Evolutionary conservation across 2,888 invertebrate genomes (phyloP).

Genomic region (Lasioglossum oenotherae): DNA sequence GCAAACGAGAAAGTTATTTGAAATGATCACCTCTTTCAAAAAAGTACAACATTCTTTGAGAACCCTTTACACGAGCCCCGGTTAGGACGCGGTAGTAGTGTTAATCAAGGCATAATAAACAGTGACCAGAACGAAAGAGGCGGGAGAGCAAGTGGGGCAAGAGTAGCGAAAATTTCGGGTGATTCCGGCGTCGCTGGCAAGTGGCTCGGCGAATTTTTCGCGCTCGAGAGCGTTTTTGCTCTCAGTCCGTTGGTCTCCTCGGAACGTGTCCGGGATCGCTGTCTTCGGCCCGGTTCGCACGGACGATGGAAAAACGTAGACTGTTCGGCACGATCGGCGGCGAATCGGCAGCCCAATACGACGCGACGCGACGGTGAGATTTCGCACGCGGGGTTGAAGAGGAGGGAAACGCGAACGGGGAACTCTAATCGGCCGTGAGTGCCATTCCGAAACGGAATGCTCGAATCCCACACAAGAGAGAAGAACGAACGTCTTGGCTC

Average conservation of each 20-base stretch:
- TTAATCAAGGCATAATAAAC: no score
- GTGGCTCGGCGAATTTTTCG: no score
- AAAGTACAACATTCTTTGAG: no score
- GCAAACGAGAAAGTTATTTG: no score
- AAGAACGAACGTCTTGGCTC: constrained; percentile 39
- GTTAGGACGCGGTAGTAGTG: no score
- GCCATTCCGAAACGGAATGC: constrained; percentile 42
- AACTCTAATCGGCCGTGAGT: constrained; percentile 64
- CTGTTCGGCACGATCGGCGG: constrained; percentile 7
- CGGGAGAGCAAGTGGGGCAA: no score
- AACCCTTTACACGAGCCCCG: no score
- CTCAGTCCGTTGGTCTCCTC: background rate
- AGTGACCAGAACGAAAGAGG: no score
- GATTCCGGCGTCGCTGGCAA: no score
- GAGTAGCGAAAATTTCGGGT: no score
- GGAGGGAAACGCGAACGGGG: constrained; percentile 15
- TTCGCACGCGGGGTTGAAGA: constrained; percentile 3
- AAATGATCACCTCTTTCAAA: no score
- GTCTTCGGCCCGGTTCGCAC: background rate
- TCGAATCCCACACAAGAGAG: constrained; percentile 7
- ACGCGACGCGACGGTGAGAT: constrained; percentile 28
- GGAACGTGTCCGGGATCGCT: background rate
- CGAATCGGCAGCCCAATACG: constrained; percentile 7
- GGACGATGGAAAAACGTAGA: background rate
- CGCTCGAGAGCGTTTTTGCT: background rate